Base-by-base conservation (phyloP, 2,888 invertebrate species). In the Dascillus cervinus region DNA sequence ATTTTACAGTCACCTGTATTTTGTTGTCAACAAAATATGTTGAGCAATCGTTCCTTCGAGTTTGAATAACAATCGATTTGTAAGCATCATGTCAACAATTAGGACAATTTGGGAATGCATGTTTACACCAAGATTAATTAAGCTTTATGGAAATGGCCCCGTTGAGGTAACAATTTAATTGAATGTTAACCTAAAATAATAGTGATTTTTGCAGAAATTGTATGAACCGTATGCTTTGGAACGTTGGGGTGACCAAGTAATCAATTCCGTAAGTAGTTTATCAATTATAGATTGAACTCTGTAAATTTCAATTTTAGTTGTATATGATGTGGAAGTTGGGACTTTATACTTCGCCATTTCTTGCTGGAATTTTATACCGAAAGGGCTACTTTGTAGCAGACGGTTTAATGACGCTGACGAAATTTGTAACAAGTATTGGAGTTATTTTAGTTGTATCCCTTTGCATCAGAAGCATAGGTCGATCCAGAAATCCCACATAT, bases 321-420 rank as follows among this genome's bases (percentile, higher is more conserved):
- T 71, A 72, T 36, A 62, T 79, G 13, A 67, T 84, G 50, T 75
- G 79, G 71, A 82, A 77, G 41, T 68, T 86, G 32, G 72, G 79
- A 5, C 60, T 80, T 13, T 87, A 86, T 55, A 73, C 83, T 8
- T 81, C 84, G 19, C 88, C 88, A 3, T 64, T 86, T 29, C 66
- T 87, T 36, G 73, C 75, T n/a, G 73, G 78, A 52, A 77, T 80
- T 46, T 64, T 85, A 22, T 80, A 82, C 56, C 75, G 75, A 37
- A 73, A 77, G 43, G 82, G 77, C 22, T 78, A 75, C 49, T 69
- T 79, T 34, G 66, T 70, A 21, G 51, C 67, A 2, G 77, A 78
- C 30, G 71, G 72, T 4, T 57, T 73, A 21, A 54, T 70, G 19
- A 66, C 70, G 0, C 52, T 83, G 14, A 64, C 73, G 1, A 79